phyloP scores from a whole-genome alignment of 2,113 vertebrate species.

The Campylorhamphus procurvoides region DNA sequence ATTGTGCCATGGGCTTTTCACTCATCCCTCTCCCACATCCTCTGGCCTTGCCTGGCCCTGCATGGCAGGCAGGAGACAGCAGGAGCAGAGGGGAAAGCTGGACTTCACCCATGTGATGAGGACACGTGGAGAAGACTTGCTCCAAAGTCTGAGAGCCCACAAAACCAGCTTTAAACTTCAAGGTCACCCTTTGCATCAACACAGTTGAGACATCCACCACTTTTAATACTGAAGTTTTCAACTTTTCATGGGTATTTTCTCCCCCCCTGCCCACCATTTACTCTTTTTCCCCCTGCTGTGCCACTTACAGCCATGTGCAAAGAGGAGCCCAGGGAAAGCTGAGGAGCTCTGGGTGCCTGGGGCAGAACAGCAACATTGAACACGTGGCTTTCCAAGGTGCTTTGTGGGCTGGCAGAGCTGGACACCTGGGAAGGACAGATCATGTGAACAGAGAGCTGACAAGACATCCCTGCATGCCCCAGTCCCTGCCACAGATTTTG shows the following conservation, averaged over 20 bases:
- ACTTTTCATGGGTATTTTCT: background rate
- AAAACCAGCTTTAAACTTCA: background rate
- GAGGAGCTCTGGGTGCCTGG: slow-evolving; percentile 77
- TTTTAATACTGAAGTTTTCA: background rate
- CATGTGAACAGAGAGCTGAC: background rate
- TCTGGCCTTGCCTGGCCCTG: background rate
- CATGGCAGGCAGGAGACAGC: background rate
- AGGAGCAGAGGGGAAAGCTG: background rate
- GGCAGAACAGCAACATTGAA: slow-evolving; percentile 91
- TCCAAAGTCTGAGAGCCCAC: background rate
- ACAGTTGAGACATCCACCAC: background rate
- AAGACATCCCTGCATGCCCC: background rate
- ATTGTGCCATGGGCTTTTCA: background rate
- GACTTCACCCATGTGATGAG: background rate
- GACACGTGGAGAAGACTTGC: background rate
- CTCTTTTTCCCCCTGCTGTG: background rate
- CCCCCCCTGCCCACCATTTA: background rate
- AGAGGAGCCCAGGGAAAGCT: slow-evolving; percentile 80
- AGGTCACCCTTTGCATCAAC: background rate
- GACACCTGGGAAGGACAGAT: slow-evolving; percentile 80
- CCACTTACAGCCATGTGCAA: slow-evolving; percentile 90
- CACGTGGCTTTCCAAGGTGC: slow-evolving; percentile 76
- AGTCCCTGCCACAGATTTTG: background rate
- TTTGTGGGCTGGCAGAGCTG: slow-evolving; percentile 57
- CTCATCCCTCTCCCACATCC: background rate